Evolutionary conservation across 2,113 vertebrate species (phyloP).

Genomic region (Phalacrocorax aristotelis): DNA sequence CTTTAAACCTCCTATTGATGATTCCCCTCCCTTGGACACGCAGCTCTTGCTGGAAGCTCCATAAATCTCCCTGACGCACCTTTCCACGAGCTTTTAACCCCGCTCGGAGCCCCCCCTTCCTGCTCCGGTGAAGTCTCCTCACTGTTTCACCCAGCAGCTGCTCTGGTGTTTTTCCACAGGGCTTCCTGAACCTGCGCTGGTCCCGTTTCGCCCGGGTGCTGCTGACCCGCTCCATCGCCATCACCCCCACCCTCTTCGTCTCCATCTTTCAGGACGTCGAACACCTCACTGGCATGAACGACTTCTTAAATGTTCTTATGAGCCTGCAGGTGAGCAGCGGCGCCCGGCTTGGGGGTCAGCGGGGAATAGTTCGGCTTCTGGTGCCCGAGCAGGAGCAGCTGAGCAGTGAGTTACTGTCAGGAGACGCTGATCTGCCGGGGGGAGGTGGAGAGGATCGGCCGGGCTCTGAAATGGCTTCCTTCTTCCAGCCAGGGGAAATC

Average conservation of each 20-base stretch:
- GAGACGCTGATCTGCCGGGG: too few relatives aligned
- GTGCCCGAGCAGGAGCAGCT: not conserved
- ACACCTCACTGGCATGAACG: conserved; percentile 91
- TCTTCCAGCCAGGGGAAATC: not conserved
- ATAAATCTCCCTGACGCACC: not conserved
- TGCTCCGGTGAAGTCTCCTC: rapidly evolving
- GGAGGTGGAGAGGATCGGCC: not conserved
- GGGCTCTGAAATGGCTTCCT: not conserved
- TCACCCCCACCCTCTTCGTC: conserved; percentile 88
- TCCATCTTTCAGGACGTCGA: conserved; percentile 89
- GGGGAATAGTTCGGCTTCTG: too few relatives aligned
- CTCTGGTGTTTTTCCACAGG: conserved; percentile 64
- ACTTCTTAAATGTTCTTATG: conserved; percentile 94
- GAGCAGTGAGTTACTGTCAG: not conserved
- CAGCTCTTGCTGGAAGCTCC: not conserved
- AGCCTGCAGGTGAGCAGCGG: conserved; percentile 86
- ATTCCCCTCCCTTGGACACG: not conserved
- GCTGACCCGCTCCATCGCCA: conserved; percentile 89
- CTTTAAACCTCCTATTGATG: too few relatives aligned
- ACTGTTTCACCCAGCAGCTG: not conserved
- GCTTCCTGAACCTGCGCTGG: conserved; percentile 93
- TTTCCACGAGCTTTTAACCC: not conserved
- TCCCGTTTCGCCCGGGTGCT: conserved; percentile 90
- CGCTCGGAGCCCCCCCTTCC: not conserved
- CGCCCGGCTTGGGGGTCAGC: rapidly evolving